Base-by-base conservation (phyloP, 2,888 invertebrate genomes). In the Drosophila birchii region DNA sequence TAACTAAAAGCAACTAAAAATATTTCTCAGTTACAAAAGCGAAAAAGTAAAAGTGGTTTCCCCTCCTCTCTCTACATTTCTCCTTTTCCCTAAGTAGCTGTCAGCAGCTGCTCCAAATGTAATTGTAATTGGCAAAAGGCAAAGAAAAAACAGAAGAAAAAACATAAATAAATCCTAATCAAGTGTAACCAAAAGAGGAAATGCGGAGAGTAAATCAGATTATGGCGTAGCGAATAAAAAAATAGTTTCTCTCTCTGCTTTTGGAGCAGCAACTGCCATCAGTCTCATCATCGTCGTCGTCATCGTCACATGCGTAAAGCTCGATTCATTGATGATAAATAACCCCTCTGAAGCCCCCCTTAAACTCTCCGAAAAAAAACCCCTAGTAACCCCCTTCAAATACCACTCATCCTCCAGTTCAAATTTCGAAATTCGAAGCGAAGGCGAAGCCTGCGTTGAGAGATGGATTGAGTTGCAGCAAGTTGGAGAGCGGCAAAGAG, bases 121-220 rank as follows among this genome's bases (percentile, higher is more conserved):
- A 76, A 83, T 75, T 81, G 81, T 87, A 87, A 84, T 86, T 84
- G 86, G 86, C 84, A 63, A 63, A 70, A 80, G 72, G 44, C 14
- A 1, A 8, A 23, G 23, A 44, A 23, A 44, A 44, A 44, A 44
- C 16, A 71, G 60, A 16, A 18, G 36, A 47, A 41, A 41, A 87
- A 76, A 60, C 79, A 70, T 60, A 67, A 73, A 64, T 53, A 74
- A 76, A 69, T 75, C 75, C 76, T 75, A 75, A 75, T 75, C 75
- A 75, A 75, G 76, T 75, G 76, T 62, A 62, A 69, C 75, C 67
- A 59, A 59, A 63, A 57, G 34, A 41, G 43, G 20, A 51, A 61
- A 56, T n/a, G 26, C 56, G 47, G 56, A 41, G 5, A 44, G 51
- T 18, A 56, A 78, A 77, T 75, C 78, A 61, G 66, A 72, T 80